Percentiles rank a stretch among this genome's conserved stretches.
Evolutionary conservation across 2,888 invertebrate species (phyloP).

Genomic region (Eretmocerus hayati): DNA sequence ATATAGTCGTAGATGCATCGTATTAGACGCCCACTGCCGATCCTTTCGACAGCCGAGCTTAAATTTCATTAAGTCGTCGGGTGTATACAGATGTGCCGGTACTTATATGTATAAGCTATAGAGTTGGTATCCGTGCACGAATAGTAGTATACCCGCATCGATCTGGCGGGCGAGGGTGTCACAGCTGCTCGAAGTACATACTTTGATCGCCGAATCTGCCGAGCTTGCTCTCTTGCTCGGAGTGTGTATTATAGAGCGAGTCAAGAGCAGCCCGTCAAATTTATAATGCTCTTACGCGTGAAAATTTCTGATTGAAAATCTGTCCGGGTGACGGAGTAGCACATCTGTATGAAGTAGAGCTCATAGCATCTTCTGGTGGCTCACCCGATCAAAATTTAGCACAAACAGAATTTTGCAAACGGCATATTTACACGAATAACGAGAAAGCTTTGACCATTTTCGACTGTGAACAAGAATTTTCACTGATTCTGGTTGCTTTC

Average conservation of each 20-base stretch:
- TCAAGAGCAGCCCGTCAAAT: background rate
- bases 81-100: background rate
- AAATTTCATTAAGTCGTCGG: conserved; percentile 20
- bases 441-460: too few relatives aligned
- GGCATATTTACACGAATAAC: too few relatives aligned
- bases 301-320: conserved; percentile 12
- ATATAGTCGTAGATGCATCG: background rate
- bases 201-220: conserved; percentile 19
- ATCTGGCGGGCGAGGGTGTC: background rate
- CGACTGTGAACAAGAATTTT: too few relatives aligned
- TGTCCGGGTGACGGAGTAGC: background rate
- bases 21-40: background rate
- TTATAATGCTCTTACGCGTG: conserved; percentile 8
- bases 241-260: conserved; percentile 10
- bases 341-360: too few relatives aligned
- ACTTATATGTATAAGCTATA: too few relatives aligned
- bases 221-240: too few relatives aligned
- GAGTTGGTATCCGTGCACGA: too few relatives aligned
- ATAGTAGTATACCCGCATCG: too few relatives aligned
- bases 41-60: conserved; percentile 3
- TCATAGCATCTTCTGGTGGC: too few relatives aligned
- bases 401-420: too few relatives aligned
- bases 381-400: too few relatives aligned
- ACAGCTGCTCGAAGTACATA: conserved; percentile 20
- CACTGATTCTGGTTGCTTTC: too few relatives aligned